Base-by-base conservation (phyloP, 2,797 vertebrate genomes). In the Dipus sagitta region DNA sequence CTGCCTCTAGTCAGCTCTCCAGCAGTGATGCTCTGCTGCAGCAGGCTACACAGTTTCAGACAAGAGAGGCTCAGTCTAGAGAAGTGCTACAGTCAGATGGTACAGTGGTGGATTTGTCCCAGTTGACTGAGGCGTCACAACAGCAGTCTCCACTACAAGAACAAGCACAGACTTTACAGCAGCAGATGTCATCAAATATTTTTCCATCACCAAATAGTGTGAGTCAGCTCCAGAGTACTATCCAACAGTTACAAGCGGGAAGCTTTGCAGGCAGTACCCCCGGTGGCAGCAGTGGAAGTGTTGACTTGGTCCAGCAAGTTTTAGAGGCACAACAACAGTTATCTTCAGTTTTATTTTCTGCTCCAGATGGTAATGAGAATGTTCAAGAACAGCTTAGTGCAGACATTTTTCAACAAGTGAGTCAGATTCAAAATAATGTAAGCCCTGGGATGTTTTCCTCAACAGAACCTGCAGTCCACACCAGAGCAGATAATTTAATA, bases 171-270 rank as follows among this genome's bases (percentile, higher is more conserved):
- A 97, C 98, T 0, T 87, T 98, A 92, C 98, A 98, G 95, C 98
- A 98, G 67, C 98, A 99, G 96, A 98, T 98, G 34, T 97, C 98
- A 4, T 98, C 98, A 0, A 98, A 98, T 26, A 98, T 99, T 85
- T 99, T 99, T 88, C 99, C 99, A 1, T 96, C 98, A 3, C 98
- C 99, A 14, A 98, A 98, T 2, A 97, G 98, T 0, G 99, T 99
- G 91, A 99, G 98, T 52, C 99, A 99, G 97, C 98, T 99, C 34
- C 99, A 99, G 97, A 99, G 98, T 95, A 99, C 99, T 1, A 99
- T 99, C 93, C 99, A 99, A 93, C 99, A 99, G 75, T 98, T 99
- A 87, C 99, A 99, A 94, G 99, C 99, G 5, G 99, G 99, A 77
- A 99, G 97, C 75, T 99, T 98, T 93, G 98, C 98, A 58, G 92